A percentile compares a stretch with the other conserved stretches of the same genome.
Conservation (phyloP, 2,797 vertebrate genomes). For the Diceros bicornis region DNA sequence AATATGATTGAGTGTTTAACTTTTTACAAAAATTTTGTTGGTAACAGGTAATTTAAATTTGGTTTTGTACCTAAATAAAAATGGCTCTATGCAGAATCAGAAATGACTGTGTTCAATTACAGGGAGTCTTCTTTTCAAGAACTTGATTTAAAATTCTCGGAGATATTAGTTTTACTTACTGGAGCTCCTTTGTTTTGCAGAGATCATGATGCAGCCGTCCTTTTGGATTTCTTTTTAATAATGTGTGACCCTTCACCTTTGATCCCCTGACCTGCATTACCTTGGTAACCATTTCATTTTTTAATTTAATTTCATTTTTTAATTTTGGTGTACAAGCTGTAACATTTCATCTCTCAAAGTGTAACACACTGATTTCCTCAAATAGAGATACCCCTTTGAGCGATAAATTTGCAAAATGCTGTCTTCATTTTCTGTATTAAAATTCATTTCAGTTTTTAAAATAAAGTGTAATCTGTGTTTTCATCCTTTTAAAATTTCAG, state of each 20-base stretch:
- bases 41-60: slow-evolving; percentile 69
- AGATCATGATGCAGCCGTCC: slow-evolving; percentile 96
- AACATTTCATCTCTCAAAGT: slow-evolving; percentile 92
- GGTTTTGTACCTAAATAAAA: slow-evolving; percentile 48
- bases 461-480: slow-evolving; percentile 88
- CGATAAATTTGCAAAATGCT: slow-evolving; percentile 87
- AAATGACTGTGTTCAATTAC: slow-evolving; percentile 67
- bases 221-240: slow-evolving; percentile 99
- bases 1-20: slow-evolving; percentile 63
- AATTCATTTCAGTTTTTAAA: slow-evolving; percentile 87
- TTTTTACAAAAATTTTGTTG: not conserved
- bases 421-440: slow-evolving; percentile 90
- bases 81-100: slow-evolving; percentile 44
- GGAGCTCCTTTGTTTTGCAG: slow-evolving; percentile 99
- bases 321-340: slow-evolving; percentile 91
- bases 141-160: slow-evolving; percentile 81
- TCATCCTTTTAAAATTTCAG: slow-evolving; percentile 87
- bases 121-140: slow-evolving; percentile 79
- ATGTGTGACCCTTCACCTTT: slow-evolving; percentile 99
- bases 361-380: slow-evolving; percentile 88
- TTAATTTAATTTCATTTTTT: slow-evolving; percentile 95
- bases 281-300: slow-evolving; percentile 99
- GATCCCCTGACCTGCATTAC: slow-evolving; percentile 99
- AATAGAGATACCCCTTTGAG: slow-evolving; percentile 84
- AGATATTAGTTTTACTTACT: slow-evolving; percentile 93